Base-by-base conservation (phyloP, 2,113 vertebrate genomes). In the Apodemus speciosus region DNA sequence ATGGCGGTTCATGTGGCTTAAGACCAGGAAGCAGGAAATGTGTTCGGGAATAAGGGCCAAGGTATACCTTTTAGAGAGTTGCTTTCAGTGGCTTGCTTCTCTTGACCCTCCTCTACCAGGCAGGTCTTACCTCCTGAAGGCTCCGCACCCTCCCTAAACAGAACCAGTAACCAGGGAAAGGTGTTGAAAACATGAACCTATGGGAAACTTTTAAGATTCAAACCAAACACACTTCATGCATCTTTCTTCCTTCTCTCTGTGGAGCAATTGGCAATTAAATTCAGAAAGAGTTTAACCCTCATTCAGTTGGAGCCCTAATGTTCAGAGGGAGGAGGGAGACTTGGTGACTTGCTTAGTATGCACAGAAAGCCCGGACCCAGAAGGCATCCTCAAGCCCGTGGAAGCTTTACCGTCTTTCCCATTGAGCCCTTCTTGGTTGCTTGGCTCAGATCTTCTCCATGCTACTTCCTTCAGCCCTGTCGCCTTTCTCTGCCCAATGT, bases 371-470 rank as follows among this genome's bases (percentile, higher is more conserved):
- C 3, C 25, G 13, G 35, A 43, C 7, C 86, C 21, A 85, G 62
- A 38, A 3, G 0, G 23, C 60, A 40, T 60, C 25, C n/a, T 20
- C 2, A 16, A 20, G 1, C 10, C 11, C 9, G 16, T 30, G 2
- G n/a, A 8, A 21, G 18, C 27, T 4, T 27, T 27, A n/a, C 35
- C 13, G 1, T 43, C 32, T 30, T 10, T 53, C 20, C 11, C 23
- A 7, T 3, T 40, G 60, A 2, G 30, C 2, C 6, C 18, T 15
- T 32, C 88, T 66, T 43, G 40, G 27, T 18, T 58, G 2, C 43
- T 46, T 38, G 27, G 16, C 23, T 73, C 20, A 4, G n/a, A 35
- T 27, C 64, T 9, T 25, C 38, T 80, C 43, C 51, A 2, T 46
- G 46, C 85, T 35, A 71, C 11, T 13, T 8, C 35, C 35, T 30